These are phyloP conservation scores for Brachypteracias leptosomus DNA, from an alignment of 2,113 vertebrate species.

Conservation along the genomic window DNA sequence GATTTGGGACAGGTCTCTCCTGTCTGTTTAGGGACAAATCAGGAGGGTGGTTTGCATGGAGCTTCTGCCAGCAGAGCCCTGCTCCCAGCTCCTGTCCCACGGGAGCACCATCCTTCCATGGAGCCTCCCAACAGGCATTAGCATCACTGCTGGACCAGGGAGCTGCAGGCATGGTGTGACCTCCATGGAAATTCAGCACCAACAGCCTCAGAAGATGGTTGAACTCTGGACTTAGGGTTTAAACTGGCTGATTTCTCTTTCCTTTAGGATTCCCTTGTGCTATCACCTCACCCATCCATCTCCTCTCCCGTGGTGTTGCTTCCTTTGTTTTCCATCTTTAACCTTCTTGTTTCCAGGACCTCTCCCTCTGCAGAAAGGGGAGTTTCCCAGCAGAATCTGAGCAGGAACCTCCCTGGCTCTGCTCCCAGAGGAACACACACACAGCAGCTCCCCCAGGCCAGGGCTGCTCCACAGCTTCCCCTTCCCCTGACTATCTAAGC, in stretches of 20 bases:
- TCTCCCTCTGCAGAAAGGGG: not conserved
- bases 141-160: not conserved
- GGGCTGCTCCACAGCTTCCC: not conserved
- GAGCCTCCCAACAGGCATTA: not conserved
- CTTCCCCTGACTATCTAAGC: not conserved
- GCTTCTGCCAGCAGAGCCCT: not conserved
- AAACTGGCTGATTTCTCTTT: not conserved
- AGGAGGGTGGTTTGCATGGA: not conserved
- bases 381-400: not conserved
- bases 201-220: not conserved
- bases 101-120: not conserved
- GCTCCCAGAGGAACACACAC: not conserved
- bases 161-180: fast-evolving
- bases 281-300: not conserved
- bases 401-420: not conserved
- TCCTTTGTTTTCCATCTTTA: not conserved
- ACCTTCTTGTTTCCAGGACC: not conserved
- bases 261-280: not conserved
- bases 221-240: not conserved
- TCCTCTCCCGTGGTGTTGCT: fast-evolving
- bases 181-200: not conserved
- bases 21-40: not conserved
- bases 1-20: conserved; percentile 29
- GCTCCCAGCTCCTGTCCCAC: not conserved
- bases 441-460: not conserved